Base-by-base conservation (phyloP, 2,888 invertebrate species). In the Mystacides longicornis region DNA sequence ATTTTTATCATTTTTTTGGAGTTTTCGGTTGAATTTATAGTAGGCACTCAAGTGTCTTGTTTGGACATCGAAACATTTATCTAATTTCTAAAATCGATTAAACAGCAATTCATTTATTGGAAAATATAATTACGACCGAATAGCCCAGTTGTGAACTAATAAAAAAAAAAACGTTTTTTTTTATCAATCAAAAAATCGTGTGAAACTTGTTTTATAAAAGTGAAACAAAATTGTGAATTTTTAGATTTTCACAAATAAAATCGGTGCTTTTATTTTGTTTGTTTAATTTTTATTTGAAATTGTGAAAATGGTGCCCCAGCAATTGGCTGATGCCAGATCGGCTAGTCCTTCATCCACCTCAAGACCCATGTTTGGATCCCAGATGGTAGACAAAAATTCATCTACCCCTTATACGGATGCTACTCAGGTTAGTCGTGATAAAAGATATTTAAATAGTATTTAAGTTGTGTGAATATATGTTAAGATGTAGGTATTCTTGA, bases 381-480 rank as follows among this genome's bases (percentile, higher is more conserved):
- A 91, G 72, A 81, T 87, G 67, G 88, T 96, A 73, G 87, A 89
- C 78, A 87, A 90, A 74, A 88, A 89, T 72, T 94, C 95, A 27
- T 80, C 86, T 53, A 97, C 96, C 58, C 97, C 97, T 58, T 98
- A 98, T 79, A 92, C 95, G 68, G 97, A 98, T 81, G 97, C 97
- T 61, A 98, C 97, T 66, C 90, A 92, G 90, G 93, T 93, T 80
- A 3, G 33, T 47, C 18, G 23, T 21, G n/a, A 20, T 14, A 11
- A 31, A 21, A 14, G n/a, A 16, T 51, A n/a, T 23, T 43, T 20
- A 9, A 21, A 27, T 22, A 51, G 7, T 43, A 5, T 16, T 43
- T 5, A 42, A n/a, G n/a, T 21, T 49, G 49, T n/a, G 31, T 20
- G 49, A 23, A 18, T 23, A 23, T 22, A 11, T n/a, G 23, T 23